Conservation (phyloP, 2,797 vertebrate species). For the Spatula clypeata region DNA sequence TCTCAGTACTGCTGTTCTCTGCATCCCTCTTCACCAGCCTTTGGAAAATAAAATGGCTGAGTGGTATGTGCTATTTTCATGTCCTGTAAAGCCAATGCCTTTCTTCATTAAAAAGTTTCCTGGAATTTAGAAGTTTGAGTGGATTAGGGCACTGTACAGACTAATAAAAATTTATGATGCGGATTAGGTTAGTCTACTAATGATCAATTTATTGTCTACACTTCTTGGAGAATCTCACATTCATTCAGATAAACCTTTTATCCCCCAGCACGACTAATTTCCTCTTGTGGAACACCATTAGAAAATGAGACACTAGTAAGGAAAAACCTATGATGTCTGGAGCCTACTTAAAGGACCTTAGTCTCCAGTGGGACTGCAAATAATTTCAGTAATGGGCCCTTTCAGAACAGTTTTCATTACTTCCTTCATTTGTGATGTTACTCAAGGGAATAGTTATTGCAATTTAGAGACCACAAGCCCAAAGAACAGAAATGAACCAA, state of each 20-base stretch:
- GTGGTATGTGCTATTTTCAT: neutral
- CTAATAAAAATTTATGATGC: neutral
- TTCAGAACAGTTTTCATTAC: slow-evolving; percentile 56
- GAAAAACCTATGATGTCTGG: neutral
- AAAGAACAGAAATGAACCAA: slow-evolving; percentile 47
- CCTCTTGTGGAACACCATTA: neutral
- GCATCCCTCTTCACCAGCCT: neutral
- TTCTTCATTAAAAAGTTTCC: neutral
- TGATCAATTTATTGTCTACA: slow-evolving; percentile 26
- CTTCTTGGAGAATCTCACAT: slow-evolving; percentile 17
- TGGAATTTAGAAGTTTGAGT: neutral
- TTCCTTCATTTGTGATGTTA: slow-evolving; percentile 40
- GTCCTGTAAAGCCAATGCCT: neutral
- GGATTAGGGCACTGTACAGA: neutral
- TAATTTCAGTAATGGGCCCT: slow-evolving; percentile 57
- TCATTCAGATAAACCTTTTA: slow-evolving; percentile 39
- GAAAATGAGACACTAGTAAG: slow-evolving; percentile 17
- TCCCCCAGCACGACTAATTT: slow-evolving; percentile 18
- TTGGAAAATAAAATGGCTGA: neutral
- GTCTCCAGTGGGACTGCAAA: slow-evolving; percentile 27
- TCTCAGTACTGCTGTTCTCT: neutral
- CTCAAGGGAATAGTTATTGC: neutral
- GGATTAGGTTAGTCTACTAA: slow-evolving; percentile 29
- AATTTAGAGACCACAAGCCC: slow-evolving; percentile 11
- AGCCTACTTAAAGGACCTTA: slow-evolving; percentile 21